Conservation (phyloP, 1,140 invertebrate genomes). For the Oscheius sp. region DNA sequence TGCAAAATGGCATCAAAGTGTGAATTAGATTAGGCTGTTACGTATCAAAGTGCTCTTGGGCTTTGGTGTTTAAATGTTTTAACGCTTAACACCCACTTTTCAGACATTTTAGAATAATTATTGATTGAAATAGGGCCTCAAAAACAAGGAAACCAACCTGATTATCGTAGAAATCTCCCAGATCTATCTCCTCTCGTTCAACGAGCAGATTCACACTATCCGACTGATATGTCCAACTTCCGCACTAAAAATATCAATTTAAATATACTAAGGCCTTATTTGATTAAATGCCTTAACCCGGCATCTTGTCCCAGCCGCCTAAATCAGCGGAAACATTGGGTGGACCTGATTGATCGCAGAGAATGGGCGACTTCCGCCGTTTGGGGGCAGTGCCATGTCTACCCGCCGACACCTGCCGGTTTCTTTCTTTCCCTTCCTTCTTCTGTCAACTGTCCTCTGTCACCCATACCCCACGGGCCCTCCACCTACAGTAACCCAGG, state of each 20-base stretch:
- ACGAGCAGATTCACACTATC: constrained; percentile 53
- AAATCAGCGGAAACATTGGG: neutral
- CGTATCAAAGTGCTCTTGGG: no score
- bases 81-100: no score
- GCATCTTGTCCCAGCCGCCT: neutral
- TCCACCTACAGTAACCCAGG: neutral
- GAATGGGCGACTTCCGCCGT: constrained; percentile 29
- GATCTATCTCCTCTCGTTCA: constrained; percentile 54
- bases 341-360: neutral
- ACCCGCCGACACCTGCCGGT: neutral
- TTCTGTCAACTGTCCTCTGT: neutral
- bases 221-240: constrained; percentile 59
- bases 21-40: no score
- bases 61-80: no score
- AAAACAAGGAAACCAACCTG: no score
- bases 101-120: no score
- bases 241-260: constrained; percentile 44
- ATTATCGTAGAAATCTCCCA: constrained; percentile 60
- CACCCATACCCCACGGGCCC: neutral
- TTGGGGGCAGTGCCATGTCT: neutral
- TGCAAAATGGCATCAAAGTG: no score
- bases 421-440: neutral
- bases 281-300: no score
- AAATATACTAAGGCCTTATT: no score
- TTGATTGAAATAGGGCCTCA: no score